Evolutionary conservation across 1,140 invertebrate species (phyloP).

Genomic region (Aethina tumida): DNA sequence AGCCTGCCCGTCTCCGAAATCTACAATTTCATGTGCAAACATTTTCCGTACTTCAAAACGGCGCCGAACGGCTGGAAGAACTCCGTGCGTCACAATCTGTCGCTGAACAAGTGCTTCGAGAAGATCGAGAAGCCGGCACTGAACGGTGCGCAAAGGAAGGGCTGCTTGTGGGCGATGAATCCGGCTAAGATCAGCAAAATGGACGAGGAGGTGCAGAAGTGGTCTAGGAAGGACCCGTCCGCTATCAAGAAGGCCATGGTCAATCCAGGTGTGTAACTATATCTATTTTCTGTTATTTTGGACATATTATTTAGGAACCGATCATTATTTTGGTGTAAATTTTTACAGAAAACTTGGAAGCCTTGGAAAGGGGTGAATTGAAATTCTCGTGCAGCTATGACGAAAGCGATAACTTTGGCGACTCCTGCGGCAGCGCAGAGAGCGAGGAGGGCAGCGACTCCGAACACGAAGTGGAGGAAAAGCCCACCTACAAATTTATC

Average conservation of each 20-base stretch:
- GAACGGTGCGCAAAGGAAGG: constrained; percentile 71
- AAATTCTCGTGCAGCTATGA: constrained; percentile 47
- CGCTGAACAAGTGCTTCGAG: constrained; percentile 95
- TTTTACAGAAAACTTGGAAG: constrained; percentile 61
- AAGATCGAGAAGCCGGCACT: constrained; percentile 89
- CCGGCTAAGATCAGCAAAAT: constrained; percentile 89
- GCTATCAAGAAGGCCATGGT: constrained; percentile 83
- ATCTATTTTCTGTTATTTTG: constrained; percentile 14
- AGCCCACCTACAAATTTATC: constrained; percentile 34
- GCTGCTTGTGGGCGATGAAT: constrained; percentile 95
- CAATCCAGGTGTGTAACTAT: constrained; percentile 54
- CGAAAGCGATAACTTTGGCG: constrained; percentile 34
- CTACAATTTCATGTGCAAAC: constrained; percentile 97
- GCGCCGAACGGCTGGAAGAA: constrained; percentile 98
- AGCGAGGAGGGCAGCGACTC: constrained; percentile 38
- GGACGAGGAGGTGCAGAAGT: constrained; percentile 95
- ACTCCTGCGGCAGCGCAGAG: constrained; percentile 40
- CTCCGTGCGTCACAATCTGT: constrained; percentile 91
- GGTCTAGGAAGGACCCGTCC: constrained; percentile 85
- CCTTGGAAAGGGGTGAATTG: constrained; percentile 75
- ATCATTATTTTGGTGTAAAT: constrained; percentile 5
- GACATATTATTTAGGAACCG: constrained; percentile 2
- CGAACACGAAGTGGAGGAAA: constrained; percentile 35
- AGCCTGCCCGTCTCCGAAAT: constrained; percentile 96
- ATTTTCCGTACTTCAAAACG: constrained; percentile 96